Percentiles rank a stretch among this genome's conserved stretches.
phyloP scores from a whole-genome alignment of 2,113 vertebrate species.

The Antigone vipio region DNA sequence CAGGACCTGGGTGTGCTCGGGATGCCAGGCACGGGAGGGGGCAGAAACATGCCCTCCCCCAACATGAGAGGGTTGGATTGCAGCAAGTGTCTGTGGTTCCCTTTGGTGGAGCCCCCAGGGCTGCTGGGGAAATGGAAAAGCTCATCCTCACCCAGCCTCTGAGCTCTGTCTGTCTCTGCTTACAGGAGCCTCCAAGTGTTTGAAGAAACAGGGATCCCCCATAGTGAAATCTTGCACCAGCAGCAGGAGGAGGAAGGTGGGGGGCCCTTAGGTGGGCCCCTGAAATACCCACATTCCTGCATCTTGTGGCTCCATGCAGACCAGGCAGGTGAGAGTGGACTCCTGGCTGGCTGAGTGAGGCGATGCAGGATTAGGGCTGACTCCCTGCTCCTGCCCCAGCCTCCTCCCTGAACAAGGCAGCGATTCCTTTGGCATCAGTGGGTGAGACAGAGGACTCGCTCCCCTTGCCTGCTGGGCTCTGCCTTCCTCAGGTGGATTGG shows the following conservation, averaged over 20 bases:
- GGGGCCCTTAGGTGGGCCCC: conserved; percentile 85
- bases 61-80: neutral
- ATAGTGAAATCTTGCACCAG: conserved; percentile 85
- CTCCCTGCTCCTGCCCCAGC: neutral
- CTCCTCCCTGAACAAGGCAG: neutral
- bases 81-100: neutral
- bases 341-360: neutral
- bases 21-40: neutral
- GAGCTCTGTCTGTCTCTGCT: conserved; percentile 4
- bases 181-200: conserved; percentile 93
- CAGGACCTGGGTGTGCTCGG: neutral
- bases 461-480: neutral
- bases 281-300: conserved; percentile 87
- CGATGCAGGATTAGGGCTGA: neutral
- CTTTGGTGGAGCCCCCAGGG: neutral
- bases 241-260: conserved; percentile 88
- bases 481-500: neutral
- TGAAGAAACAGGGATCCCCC: conserved; percentile 85
- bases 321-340: conserved; percentile 78
- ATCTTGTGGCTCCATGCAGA: conserved; percentile 92
- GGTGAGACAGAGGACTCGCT: neutral
- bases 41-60: neutral
- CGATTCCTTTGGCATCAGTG: neutral
- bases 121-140: neutral
- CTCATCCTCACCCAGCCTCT: neutral